Percentiles rank a stretch among this genome's conserved stretches.
These are phyloP conservation scores for Atherinosoma microstoma DNA, from an alignment of 2,797 vertebrate genomes.

Conservation along the genomic window DNA sequence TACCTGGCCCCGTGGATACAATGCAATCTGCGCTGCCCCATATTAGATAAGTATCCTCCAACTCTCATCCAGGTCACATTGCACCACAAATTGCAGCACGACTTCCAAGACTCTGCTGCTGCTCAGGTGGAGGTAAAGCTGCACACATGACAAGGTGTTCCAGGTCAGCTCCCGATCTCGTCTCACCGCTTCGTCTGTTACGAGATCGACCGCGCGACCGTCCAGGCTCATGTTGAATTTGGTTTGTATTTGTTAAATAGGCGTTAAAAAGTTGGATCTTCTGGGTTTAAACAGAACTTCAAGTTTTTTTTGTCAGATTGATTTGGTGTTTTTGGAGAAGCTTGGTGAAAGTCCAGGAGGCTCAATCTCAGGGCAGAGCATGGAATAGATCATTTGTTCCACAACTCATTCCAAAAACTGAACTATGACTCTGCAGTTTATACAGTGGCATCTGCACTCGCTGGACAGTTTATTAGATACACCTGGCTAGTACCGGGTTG, in stretches of 20 bases:
- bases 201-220: background rate
- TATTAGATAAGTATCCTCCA: conserved; percentile 59
- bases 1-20: conserved; percentile 53
- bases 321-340: background rate
- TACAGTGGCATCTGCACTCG: too few species aligned
- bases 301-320: background rate
- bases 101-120: conserved; percentile 30
- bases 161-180: conserved; percentile 11
- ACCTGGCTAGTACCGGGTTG: too few species aligned
- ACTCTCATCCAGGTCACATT: conserved; percentile 69
- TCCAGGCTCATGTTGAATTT: background rate
- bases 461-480: too few species aligned
- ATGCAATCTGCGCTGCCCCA: conserved; percentile 71
- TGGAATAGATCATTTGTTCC: background rate
- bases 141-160: conserved; percentile 28
- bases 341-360: background rate
- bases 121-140: conserved; percentile 29
- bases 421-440: too few species aligned
- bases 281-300: background rate
- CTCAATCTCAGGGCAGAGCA: background rate
- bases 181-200: background rate
- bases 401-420: background rate
- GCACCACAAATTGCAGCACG: conserved; percentile 47
- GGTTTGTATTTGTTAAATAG: background rate
- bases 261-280: background rate